A percentile compares a stretch with the other conserved stretches of the same genome.
Evolutionary conservation across 2,797 vertebrate genomes (phyloP).

Genomic region (Melanogrammus aeglefinus): DNA sequence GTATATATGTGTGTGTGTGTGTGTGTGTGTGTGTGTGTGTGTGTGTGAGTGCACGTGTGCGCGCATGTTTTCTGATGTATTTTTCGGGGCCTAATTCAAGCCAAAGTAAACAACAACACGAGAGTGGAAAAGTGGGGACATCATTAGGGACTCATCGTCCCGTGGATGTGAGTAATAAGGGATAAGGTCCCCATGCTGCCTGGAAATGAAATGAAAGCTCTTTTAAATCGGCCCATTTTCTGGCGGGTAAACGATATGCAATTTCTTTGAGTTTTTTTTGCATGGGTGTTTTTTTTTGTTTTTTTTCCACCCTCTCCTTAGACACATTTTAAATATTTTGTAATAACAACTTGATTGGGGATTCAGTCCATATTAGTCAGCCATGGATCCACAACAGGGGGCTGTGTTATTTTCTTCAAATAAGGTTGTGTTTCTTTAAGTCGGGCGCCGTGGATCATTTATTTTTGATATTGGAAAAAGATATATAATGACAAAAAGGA

Average conservation of each 20-base stretch:
- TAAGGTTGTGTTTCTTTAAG: constrained; percentile 44
- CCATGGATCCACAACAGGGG: neutral
- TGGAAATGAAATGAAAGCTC: constrained; percentile 58
- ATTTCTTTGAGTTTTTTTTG: constrained; percentile 38
- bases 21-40: no score
- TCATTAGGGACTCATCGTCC: constrained; percentile 58
- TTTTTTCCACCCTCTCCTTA: constrained; percentile 17
- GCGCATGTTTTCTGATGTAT: neutral
- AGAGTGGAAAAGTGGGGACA: constrained; percentile 54
- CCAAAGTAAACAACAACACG: constrained; percentile 58
- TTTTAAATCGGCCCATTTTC: constrained; percentile 50
- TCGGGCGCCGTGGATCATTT: constrained; percentile 36
- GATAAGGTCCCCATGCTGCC: constrained; percentile 47
- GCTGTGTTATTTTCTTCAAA: constrained; percentile 41
- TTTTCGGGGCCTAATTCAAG: constrained; percentile 42
- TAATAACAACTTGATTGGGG: constrained; percentile 56
- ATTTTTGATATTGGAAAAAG: constrained; percentile 31
- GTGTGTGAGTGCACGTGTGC: constrained; percentile 9
- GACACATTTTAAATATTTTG: constrained; percentile 52
- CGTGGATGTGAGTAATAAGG: constrained; percentile 44
- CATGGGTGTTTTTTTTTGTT: constrained; percentile 17
- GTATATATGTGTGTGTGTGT: constrained; percentile 7
- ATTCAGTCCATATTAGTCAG: constrained; percentile 40
- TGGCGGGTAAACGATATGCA: constrained; percentile 53
- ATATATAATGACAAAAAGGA: constrained; percentile 6